These are phyloP conservation scores for Myxocyprinus asiaticus DNA, from an alignment of 2,113 vertebrate genomes.

Conservation along the genomic window DNA sequence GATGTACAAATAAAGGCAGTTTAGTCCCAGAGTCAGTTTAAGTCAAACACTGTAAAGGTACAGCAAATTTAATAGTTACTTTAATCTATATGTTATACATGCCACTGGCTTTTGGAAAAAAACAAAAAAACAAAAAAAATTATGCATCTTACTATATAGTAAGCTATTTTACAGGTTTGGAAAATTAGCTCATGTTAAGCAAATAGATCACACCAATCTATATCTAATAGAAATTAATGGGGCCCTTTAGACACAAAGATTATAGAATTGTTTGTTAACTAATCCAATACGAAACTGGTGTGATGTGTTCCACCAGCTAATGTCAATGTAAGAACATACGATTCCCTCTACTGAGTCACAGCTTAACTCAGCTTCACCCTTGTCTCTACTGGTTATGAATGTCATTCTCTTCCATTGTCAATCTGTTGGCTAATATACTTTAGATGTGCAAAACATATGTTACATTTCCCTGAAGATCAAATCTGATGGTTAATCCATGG, in stretches of 20 bases:
- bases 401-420: constrained; percentile 28
- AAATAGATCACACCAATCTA: constrained; percentile 4
- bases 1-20: not conserved
- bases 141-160: not conserved
- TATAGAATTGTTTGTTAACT: not conserved
- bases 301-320: constrained; percentile 18
- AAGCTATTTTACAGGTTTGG: not conserved
- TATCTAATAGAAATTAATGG: constrained; percentile 12
- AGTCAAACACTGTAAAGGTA: too few species aligned
- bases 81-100: not conserved
- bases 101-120: not conserved
- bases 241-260: not conserved
- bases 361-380: constrained; percentile 4
- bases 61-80: not conserved
- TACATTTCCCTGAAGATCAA: constrained; percentile 37
- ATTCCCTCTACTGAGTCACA: constrained; percentile 10
- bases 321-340: constrained; percentile 11
- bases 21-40: too few species aligned
- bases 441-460: constrained; percentile 32
- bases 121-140: too few species aligned
- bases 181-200: not conserved
- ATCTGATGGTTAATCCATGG: constrained; percentile 18
- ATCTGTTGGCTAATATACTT: constrained; percentile 43
- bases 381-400: constrained; percentile 37
- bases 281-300: not conserved